Evolutionary conservation across 1,140 invertebrate species (phyloP), one percentile per base, ranked within the genome.

Genomic region (Neodiprion lecontei): DNA sequence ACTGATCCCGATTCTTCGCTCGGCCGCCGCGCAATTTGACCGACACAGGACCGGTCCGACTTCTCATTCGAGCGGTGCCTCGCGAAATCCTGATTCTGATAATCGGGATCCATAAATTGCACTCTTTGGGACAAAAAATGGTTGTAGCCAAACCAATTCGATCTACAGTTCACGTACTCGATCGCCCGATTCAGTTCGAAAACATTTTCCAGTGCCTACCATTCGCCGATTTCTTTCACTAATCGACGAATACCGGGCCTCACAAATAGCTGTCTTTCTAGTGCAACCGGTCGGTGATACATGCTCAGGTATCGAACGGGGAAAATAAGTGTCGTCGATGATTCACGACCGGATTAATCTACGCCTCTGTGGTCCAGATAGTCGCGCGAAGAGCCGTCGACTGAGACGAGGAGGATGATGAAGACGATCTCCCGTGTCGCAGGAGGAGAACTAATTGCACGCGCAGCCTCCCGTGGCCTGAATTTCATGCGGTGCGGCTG

Each of bases 331-430:
- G 66, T 49, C 73, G 70, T 71, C 72, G 69, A 75, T 84, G 82
- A 86, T 85, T 84, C 79, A 82, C 77, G 71, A 76, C 48, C 75
- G 74, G 78, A 79, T 84, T 82, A 82, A 83, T 83, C 80, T 79
- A 78, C 74, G 74, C 11, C 49, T 4, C 7, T 48, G 53, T 61
- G 53, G 53, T 12, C 53, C 53, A 61, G 53, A 61, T 12, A 12
- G 4, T 61, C 53, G 11, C 28, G 53, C 53, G 53, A 61, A 61
- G 53, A 14, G 5, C 28, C 28, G 1, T 40, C 28, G 28, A 40
- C 5, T 1, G 28, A 40, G 28, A 12, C 75, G 77, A 80, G 79
- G 79, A 81, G 80, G 79, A 82, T 74, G 74, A 75, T 76, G 68
- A 70, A 72, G 69, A 79, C 78, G 75, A 49, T 23, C 49, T 66